Conservation (phyloP, 2,888 invertebrate species). For the Taphrorychus bicolor region DNA sequence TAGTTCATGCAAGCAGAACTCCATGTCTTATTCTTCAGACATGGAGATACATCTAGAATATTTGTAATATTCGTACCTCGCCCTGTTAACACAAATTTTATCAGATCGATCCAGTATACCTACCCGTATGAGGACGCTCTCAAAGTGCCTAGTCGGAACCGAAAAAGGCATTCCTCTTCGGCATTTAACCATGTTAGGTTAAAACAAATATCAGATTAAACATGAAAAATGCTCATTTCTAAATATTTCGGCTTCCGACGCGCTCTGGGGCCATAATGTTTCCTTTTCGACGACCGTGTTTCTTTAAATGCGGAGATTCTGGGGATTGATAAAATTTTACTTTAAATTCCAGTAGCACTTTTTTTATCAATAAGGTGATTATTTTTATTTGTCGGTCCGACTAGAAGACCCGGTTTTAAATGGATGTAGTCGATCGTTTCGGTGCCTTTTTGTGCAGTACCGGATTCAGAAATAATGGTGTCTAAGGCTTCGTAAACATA, state of each 20-base stretch:
- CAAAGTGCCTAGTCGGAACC: not conserved
- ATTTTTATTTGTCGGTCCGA: conserved; percentile 7
- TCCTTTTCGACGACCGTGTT: conserved; percentile 24
- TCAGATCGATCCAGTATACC: no score
- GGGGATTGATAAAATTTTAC: conserved; percentile 29
- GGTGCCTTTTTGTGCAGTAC: not conserved
- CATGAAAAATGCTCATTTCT: conserved; percentile 33
- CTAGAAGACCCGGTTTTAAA: not conserved
- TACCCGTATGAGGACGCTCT: no score
- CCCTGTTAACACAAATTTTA: no score
- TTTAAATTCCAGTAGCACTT: conserved; percentile 36
- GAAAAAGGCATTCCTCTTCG: conserved; percentile 10
- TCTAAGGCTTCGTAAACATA: no score
- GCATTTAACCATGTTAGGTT: conserved; percentile 19
- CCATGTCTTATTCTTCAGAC: no score
- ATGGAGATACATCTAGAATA: no score
- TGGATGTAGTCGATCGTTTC: not conserved
- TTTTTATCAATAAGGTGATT: conserved; percentile 15
- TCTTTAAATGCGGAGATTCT: conserved; percentile 29
- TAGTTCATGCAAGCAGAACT: no score
- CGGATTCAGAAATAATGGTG: not conserved
- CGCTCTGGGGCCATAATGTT: conserved; percentile 13
- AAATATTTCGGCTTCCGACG: conserved; percentile 26
- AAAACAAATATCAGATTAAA: conserved; percentile 34
- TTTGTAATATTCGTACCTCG: no score